A percentile compares a stretch with the other conserved stretches of the same genome.
Evolutionary conservation across 2,113 vertebrate species (phyloP).

Genomic region (Nannospalax galili): DNA sequence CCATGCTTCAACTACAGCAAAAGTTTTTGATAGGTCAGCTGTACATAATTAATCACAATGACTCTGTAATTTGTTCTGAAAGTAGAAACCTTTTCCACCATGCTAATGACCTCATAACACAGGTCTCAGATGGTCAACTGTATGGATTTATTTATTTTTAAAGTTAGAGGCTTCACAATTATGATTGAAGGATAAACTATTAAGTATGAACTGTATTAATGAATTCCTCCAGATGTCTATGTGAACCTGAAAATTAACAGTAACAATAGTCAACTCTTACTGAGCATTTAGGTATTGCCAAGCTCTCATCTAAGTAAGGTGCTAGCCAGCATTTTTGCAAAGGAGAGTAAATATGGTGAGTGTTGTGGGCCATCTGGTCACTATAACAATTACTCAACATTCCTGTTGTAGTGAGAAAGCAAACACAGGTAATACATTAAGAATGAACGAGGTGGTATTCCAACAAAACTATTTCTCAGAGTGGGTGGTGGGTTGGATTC

Average conservation of each 20-base stretch:
- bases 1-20: background rate
- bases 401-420: background rate
- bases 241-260: background rate
- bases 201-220: background rate
- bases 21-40: background rate
- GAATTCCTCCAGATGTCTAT: background rate
- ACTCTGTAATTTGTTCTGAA: slow-evolving; percentile 10
- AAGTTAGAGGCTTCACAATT: background rate
- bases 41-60: background rate
- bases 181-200: background rate
- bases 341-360: slow-evolving; percentile 1
- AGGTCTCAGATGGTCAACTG: background rate
- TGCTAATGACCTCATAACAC: background rate
- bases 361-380: background rate
- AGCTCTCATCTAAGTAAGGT: background rate
- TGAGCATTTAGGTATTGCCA: background rate
- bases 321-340: background rate
- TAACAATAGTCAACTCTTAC: background rate
- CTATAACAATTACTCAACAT: background rate
- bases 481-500: background rate
- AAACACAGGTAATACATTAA: background rate
- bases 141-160: background rate
- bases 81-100: slow-evolving; percentile 3
- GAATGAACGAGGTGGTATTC: background rate
- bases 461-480: background rate